phyloP scores from a whole-genome alignment of 2,113 vertebrate genomes.

The Vidua macroura region DNA sequence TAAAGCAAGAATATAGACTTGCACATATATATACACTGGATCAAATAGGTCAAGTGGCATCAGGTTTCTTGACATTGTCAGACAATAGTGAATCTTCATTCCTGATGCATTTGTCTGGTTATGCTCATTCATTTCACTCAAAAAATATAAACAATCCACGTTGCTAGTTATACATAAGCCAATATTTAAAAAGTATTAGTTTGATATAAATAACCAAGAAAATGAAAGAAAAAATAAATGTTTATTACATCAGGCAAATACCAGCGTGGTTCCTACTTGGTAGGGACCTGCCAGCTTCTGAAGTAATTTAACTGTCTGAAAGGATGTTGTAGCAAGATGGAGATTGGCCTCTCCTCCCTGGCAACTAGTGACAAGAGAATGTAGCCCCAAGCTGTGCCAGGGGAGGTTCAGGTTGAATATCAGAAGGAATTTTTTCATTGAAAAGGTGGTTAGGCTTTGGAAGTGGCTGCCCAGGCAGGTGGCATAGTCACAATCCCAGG shows the following conservation, averaged over 20 bases:
- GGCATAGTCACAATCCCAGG: background rate
- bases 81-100: background rate
- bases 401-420: background rate
- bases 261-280: background rate
- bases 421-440: background rate
- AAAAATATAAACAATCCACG: background rate
- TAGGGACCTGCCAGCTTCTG: background rate
- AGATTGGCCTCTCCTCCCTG: background rate
- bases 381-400: background rate
- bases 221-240: background rate
- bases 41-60: background rate
- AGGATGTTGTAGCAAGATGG: background rate
- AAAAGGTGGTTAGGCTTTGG: background rate
- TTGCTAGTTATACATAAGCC: background rate
- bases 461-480: background rate
- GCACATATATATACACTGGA: accelerated
- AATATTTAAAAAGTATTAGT: background rate
- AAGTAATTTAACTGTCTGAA: background rate
- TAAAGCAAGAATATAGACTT: background rate
- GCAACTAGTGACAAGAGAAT: background rate
- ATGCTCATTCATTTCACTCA: background rate
- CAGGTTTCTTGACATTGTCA: background rate
- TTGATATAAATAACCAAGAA: background rate
- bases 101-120: background rate
- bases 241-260: background rate